Percentiles rank a stretch among this genome's conserved stretches.
Conservation (phyloP, 35 echinoderm and acorn worm genomes). For the Patiria miniata region DNA sequence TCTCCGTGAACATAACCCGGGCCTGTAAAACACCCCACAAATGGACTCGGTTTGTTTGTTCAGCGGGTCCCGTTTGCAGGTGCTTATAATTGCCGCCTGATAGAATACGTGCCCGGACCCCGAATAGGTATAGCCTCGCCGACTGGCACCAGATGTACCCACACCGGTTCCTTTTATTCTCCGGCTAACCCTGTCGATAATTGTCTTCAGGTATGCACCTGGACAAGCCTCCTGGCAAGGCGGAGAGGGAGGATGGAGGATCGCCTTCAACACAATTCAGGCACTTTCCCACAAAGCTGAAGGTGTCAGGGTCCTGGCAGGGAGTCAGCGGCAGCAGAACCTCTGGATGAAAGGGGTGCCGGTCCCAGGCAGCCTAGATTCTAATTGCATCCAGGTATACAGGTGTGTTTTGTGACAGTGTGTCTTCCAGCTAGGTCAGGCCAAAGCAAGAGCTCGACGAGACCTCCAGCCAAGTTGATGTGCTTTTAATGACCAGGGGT, state of each 20-base stretch:
- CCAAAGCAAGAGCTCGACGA: background rate
- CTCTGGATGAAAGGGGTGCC: too few species aligned
- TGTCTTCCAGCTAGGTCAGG: slow-evolving; percentile 13
- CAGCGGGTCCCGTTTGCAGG: background rate
- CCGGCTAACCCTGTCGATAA: background rate
- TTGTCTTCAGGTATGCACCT: slow-evolving; percentile 33
- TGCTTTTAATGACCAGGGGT: background rate
- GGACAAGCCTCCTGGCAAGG: slow-evolving; percentile 10
- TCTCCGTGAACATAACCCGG: background rate
- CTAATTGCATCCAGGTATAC: slow-evolving; percentile 22
- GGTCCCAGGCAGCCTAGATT: background rate
- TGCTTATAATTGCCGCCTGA: slow-evolving; percentile 2
- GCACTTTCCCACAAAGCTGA: background rate
- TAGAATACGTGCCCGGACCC: slow-evolving; percentile 6
- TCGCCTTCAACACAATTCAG: background rate
- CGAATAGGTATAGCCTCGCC: background rate
- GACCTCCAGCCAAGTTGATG: background rate
- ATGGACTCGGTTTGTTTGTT: background rate
- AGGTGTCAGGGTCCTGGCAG: slow-evolving; percentile 7
- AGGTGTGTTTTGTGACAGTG: background rate
- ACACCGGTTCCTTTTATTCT: background rate
- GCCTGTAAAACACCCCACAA: background rate
- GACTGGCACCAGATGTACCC: background rate
- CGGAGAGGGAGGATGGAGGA: background rate
- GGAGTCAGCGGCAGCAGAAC: background rate